Evolutionary conservation across 37 sponge, comb jelly and placozoan species (phyloP), one percentile per base, ranked within the genome.

Genomic region (Geodia barretti): DNA sequence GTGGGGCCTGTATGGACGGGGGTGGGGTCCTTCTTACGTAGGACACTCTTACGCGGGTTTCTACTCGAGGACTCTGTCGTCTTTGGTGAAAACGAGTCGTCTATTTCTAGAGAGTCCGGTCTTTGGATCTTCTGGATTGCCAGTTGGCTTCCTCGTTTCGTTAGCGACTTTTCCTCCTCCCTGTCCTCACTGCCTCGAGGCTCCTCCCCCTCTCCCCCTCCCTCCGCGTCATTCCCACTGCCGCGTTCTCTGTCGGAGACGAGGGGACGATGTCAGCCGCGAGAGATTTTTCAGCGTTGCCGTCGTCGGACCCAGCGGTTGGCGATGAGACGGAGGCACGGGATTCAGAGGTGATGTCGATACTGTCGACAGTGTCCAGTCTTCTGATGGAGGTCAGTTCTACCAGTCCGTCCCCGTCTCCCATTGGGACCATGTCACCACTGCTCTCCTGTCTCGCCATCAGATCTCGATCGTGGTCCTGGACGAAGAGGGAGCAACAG

Each of bases 31-130:
- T 26, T 81, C 37, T 33, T 68, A 39, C 70, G 70, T 32, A 81
- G 41, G 23, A 72, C 81, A 72, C 81, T 81, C 73, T 72, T 81
- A 4, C 64, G 3, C 31, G 81, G 81, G 4, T 36, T 60, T 62
- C 62, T 38, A 19, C 54, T 68, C 28, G 64, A 64, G 39, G 65
- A 7, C 20, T 39, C 7, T 29, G 7, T 29, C 37, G 70, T 33
- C n/a, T n/a, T n/a, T 47, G 54, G 54, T 17, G 54, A 7, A 17
- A 47, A 47, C 54, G 7, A 14, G 11, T 47, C 54, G 68, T 68
- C 68, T 33, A 68, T 68, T 33, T 68, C 68, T 32, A 68, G 68
- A 1, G 68, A 4, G 33, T 68, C 68, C 2, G 68, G 68, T 68
- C 68, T 7, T 5, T 68, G 34, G 25, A 29, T 30, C 68, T 3